Percentiles rank a stretch among this genome's conserved stretches.
Conservation (phyloP, 2,797 vertebrate species). For the Sternotherus odoratus region DNA sequence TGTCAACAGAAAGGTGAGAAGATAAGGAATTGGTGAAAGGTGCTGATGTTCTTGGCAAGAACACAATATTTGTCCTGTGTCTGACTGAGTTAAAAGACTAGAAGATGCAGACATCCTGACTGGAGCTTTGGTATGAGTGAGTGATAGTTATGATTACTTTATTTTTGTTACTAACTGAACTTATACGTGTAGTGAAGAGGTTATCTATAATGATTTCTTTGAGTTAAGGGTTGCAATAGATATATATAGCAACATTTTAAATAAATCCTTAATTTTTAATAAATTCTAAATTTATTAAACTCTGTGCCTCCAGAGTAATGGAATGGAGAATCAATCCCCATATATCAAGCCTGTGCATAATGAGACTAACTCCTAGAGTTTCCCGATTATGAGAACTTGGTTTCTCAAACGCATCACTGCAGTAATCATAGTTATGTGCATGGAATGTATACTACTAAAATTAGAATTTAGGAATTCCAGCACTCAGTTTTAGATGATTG, state of each 20-base stretch:
- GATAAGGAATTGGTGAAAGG: neutral
- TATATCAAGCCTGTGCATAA: neutral
- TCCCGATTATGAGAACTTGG: neutral
- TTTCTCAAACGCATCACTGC: neutral
- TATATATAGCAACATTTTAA: neutral
- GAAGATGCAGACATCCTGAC: neutral
- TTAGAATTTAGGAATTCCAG: too few species aligned
- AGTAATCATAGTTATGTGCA: neutral
- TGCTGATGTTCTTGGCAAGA: neutral
- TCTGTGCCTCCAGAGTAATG: neutral
- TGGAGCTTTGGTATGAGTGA: neutral
- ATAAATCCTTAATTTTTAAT: neutral
- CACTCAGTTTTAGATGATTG: too few species aligned
- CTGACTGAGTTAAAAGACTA: neutral
- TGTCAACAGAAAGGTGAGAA: neutral
- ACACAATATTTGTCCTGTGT: fast-evolving
- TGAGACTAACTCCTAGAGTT: neutral
- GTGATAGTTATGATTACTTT: fast-evolving
- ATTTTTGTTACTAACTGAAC: neutral
- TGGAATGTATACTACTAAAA: neutral
- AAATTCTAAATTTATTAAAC: too few species aligned
- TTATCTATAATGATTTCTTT: neutral
- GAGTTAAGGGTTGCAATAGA: neutral
- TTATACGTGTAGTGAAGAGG: neutral
- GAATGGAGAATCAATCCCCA: neutral